phyloP scores from a whole-genome alignment of 2,113 vertebrate species.

The Herpetotheres cachinnans region DNA sequence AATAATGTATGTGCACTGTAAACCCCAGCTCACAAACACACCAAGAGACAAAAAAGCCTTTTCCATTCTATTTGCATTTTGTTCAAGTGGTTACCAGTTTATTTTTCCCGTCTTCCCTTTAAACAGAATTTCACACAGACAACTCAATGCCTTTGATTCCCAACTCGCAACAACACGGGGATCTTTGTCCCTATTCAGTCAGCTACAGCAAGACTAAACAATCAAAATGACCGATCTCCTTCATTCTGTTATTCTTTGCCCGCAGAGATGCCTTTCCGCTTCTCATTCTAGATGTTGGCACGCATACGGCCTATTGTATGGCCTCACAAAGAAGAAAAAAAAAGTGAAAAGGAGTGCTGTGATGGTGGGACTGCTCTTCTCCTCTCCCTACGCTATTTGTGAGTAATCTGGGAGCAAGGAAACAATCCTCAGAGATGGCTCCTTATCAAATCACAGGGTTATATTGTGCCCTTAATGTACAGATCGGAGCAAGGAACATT shows the following conservation, averaged over 20 bases:
- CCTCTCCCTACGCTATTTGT: background rate
- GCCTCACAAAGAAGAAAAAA: background rate
- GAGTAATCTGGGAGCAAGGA: background rate
- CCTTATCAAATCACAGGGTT: background rate
- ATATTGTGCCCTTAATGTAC: background rate
- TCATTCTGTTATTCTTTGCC: background rate
- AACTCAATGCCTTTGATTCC: background rate
- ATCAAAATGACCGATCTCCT: background rate
- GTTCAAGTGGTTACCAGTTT: background rate
- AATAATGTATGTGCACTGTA: background rate
- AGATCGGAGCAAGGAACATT: background rate
- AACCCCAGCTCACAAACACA: background rate
- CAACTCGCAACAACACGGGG: background rate
- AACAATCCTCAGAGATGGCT: background rate
- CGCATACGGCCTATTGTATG: background rate
- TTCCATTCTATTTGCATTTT: background rate
- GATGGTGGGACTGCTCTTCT: background rate
- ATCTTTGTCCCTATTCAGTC: background rate
- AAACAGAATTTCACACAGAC: background rate
- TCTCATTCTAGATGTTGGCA: background rate
- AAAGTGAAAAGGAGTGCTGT: too few species aligned
- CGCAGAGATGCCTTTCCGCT: background rate
- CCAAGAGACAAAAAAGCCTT: background rate
- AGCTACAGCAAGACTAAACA: background rate
- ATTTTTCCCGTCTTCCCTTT: background rate